Conservation (phyloP, 2,113 vertebrate species). For the Chlamydotis undulata region DNA sequence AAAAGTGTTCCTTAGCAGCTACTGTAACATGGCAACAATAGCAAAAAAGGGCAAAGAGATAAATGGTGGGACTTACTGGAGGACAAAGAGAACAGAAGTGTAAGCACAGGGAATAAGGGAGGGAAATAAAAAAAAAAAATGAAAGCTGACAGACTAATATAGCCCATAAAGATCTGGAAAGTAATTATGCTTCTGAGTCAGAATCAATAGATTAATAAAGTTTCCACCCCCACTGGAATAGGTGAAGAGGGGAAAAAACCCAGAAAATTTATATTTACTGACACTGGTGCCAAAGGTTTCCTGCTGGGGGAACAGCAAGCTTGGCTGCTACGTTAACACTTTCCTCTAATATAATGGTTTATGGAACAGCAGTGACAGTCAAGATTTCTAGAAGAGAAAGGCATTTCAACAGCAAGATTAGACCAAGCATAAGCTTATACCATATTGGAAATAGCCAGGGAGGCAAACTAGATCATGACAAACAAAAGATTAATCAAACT, state of each 20-base stretch:
- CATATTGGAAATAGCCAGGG: not conserved
- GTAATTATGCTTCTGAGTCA: conserved; percentile 26
- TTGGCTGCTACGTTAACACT: not conserved
- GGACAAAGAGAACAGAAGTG: not conserved
- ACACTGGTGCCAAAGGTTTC: not conserved
- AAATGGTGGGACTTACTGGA: not conserved
- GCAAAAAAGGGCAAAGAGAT: not conserved
- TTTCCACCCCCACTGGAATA: not conserved
- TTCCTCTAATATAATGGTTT: not conserved
- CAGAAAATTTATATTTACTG: not conserved
- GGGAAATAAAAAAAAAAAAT: conserved; percentile 46
- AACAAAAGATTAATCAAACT: not conserved
- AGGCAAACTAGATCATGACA: not conserved
- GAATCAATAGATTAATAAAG: conserved; percentile 57
- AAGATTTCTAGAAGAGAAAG: not conserved
- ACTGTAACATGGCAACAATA: not conserved
- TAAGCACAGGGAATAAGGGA: not conserved
- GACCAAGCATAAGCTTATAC: not conserved
- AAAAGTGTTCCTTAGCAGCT: not conserved
- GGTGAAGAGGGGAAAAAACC: not conserved
- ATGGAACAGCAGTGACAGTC: not conserved
- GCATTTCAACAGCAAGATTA: not conserved
- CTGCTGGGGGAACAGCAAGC: not conserved
- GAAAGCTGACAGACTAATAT: conserved; percentile 28
- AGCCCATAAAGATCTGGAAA: conserved; percentile 27